Evolutionary conservation across 2,113 vertebrate genomes (phyloP), one percentile per base, ranked within the genome.

Genomic region (Butorides virescens): DNA sequence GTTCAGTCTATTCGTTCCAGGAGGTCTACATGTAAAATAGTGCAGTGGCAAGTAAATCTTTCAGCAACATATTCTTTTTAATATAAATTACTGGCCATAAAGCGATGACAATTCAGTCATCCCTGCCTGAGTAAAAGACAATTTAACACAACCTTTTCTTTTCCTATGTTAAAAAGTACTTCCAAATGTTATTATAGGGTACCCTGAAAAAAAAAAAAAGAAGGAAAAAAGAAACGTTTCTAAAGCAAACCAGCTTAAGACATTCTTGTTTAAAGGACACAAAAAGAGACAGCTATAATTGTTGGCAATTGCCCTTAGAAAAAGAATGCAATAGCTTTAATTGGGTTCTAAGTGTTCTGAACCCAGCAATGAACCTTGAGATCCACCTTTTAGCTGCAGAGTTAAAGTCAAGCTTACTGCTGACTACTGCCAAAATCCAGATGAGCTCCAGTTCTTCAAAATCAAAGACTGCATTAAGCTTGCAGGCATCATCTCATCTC

Each of bases 401-500:
- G 70, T 50, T 95, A 20, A 94, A 92, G 59, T 25, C 6, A 0
- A 92, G 61, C 73, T 67, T 78, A 87, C 52, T 61, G 80, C 90
- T 76, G 53, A 83, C 77, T 82, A 65, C 52, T 5, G 10, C 26
- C 39, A 95, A 87, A 93, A 90, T 62, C 47, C 80, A 91, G 68
- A 59, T 32, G 23, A 91, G 27, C 13, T 46, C 39, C 49, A 79
- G 30, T 58, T 95, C 77, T 65, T 82, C 22, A 52, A 86, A 93
- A 91, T 66, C 53, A 90, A 93, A 92, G 72, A 78, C 36, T 82
- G 18, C n/a, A 92, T 68, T 73, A 90, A 94, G 49, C 16, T 92
- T 86, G 39, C 27, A 74, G 56, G 26, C 34, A 86, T 47, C 46
- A 78, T 66, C 66, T 55, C 58, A 84, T 74, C 47, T 88, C 97